Conservation (phyloP, 2,113 vertebrate species). For the Grus americana region DNA sequence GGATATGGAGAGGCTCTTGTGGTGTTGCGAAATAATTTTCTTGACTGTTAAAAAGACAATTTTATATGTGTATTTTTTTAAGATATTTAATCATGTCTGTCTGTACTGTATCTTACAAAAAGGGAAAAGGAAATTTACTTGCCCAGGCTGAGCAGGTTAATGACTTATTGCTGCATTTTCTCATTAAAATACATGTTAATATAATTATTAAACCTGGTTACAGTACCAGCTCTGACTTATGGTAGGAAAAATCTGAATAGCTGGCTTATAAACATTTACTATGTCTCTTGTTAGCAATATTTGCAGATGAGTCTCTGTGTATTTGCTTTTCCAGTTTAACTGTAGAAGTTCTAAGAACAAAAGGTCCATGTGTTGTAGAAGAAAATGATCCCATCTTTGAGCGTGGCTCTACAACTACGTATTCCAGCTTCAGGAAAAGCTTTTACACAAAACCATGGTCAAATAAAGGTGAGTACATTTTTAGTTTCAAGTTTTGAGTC, state of each 20-base stretch:
- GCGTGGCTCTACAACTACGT: conserved; percentile 94
- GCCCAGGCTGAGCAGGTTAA: neutral
- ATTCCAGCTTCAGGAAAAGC: conserved; percentile 93
- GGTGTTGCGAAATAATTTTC: neutral
- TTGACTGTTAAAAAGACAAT: neutral
- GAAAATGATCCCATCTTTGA: conserved; percentile 96
- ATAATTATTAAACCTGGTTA: neutral
- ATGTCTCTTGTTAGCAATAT: neutral
- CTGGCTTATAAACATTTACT: neutral
- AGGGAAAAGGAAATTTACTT: neutral
- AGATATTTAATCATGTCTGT: neutral
- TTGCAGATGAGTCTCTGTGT: neutral
- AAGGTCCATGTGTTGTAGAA: conserved; percentile 87
- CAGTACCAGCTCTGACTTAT: neutral
- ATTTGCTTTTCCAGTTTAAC: conserved; percentile 85
- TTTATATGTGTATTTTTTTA: neutral
- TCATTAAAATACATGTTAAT: neutral
- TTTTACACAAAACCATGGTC: conserved; percentile 94
- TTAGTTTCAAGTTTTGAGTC: neutral
- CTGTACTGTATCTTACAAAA: neutral
- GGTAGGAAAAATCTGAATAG: neutral
- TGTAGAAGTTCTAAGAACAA: conserved; percentile 89
- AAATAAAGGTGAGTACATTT: conserved; percentile 81
- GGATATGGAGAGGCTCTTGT: neutral
- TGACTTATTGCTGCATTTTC: neutral